phyloP scores from a whole-genome alignment of 23 tunicate species.

The Ciona savignyi region DNA sequence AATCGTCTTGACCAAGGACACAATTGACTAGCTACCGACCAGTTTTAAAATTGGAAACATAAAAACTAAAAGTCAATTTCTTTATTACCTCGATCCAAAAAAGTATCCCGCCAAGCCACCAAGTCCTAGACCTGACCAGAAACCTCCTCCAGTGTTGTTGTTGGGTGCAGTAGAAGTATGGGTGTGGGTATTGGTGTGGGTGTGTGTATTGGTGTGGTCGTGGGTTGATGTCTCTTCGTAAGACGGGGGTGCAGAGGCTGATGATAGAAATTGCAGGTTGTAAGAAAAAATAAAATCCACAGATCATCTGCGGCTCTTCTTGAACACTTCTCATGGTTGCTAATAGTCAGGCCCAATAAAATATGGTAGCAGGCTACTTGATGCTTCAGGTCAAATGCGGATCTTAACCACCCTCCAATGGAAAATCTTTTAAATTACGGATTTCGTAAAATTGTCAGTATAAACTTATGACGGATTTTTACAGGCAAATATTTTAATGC shows the following conservation, averaged over 20 bases:
- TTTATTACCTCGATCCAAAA: slow-evolving; percentile 49
- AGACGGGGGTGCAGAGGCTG: slow-evolving; percentile 38
- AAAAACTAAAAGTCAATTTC: too few species aligned
- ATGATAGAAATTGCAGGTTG: neutral
- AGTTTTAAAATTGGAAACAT: too few species aligned
- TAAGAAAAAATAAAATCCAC: neutral
- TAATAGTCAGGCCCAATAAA: too few species aligned
- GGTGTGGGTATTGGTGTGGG: slow-evolving; percentile 9
- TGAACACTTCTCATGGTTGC: neutral
- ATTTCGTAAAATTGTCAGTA: too few species aligned
- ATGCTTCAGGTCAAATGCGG: too few species aligned
- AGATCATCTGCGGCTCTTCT: neutral
- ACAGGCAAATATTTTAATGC: too few species aligned
- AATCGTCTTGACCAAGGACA: too few species aligned
- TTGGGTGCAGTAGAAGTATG: neutral
- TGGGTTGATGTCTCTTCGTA: slow-evolving; percentile 20
- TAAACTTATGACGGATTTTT: too few species aligned
- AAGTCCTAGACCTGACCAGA: slow-evolving; percentile 59
- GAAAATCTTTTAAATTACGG: too few species aligned
- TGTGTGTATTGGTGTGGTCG: neutral
- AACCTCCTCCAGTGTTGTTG: slow-evolving; percentile 26
- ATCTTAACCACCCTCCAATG: too few species aligned
- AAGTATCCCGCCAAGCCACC: slow-evolving; percentile 73
- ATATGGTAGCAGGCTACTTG: too few species aligned
- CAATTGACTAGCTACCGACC: too few species aligned